A percentile compares a stretch with the other conserved stretches of the same genome.
phyloP scores from a whole-genome alignment of 2,113 vertebrate species.

The Ahaetulla prasina region DNA sequence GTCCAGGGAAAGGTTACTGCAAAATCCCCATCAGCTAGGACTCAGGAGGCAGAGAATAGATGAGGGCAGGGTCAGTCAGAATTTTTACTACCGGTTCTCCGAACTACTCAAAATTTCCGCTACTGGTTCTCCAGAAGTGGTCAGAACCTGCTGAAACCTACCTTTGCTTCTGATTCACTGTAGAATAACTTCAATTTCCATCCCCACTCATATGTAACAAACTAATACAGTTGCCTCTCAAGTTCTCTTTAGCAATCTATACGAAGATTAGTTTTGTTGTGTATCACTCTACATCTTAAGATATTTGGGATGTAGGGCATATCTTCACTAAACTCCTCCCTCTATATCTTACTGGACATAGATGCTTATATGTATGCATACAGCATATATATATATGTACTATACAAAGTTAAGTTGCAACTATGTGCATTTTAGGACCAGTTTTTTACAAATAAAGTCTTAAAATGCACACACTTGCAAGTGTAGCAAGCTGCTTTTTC shows the following conservation, averaged over 20 bases:
- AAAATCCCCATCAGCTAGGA: too few relatives aligned
- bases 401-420: too few relatives aligned
- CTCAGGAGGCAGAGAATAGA: too few relatives aligned
- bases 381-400: not conserved
- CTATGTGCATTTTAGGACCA: not conserved
- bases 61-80: too few relatives aligned
- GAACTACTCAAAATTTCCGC: too few relatives aligned
- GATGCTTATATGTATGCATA: not conserved
- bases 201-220: not conserved
- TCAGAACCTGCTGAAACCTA: too few relatives aligned
- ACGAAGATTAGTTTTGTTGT: not conserved
- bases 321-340: not conserved
- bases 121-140: too few relatives aligned
- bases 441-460: not conserved
- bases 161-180: not conserved
- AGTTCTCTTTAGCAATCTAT: not conserved
- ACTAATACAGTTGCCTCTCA: not conserved
- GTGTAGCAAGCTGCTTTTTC: not conserved
- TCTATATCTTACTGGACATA: not conserved
- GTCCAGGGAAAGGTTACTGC: too few relatives aligned
- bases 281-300: not conserved
- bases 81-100: too few relatives aligned
- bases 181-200: not conserved
- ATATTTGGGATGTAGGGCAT: not conserved
- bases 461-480: not conserved